These are phyloP conservation scores for Riparia riparia DNA, from an alignment of 2,113 vertebrate species.

Conservation along the genomic window DNA sequence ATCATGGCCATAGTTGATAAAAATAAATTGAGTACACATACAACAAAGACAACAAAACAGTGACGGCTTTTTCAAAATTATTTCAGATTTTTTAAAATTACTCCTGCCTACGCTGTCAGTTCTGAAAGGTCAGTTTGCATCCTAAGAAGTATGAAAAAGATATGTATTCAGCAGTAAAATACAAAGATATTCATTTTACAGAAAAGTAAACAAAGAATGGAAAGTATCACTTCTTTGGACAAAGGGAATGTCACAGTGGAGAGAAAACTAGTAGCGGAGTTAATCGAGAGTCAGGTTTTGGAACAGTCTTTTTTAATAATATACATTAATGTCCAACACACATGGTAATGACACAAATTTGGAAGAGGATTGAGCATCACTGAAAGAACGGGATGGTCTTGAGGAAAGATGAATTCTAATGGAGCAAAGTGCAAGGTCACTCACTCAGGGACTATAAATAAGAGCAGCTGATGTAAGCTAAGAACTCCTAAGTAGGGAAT, in stretches of 20 bases:
- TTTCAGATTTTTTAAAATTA: neutral
- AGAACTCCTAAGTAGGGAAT: neutral
- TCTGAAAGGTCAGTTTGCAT: neutral
- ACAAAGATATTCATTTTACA: neutral
- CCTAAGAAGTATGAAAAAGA: neutral
- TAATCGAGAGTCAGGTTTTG: neutral
- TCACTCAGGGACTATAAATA: conserved; percentile 11
- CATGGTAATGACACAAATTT: conserved; percentile 6
- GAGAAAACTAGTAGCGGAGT: neutral
- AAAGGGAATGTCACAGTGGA: neutral
- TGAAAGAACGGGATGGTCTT: neutral
- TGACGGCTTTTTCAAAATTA: neutral
- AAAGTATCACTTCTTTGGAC: neutral
- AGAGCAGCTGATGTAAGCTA: neutral
- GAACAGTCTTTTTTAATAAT: neutral
- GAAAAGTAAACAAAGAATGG: neutral
- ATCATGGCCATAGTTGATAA: neutral
- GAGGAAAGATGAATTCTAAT: conserved; percentile 30
- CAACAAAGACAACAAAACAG: neutral
- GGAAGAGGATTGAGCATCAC: neutral
- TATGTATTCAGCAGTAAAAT: neutral
- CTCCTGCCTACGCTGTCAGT: neutral
- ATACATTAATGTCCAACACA: neutral
- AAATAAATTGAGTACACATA: neutral
- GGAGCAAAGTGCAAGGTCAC: neutral